These are phyloP conservation scores for Papilio gigon DNA, from an alignment of 2,888 invertebrate species.

Conservation along the genomic window DNA sequence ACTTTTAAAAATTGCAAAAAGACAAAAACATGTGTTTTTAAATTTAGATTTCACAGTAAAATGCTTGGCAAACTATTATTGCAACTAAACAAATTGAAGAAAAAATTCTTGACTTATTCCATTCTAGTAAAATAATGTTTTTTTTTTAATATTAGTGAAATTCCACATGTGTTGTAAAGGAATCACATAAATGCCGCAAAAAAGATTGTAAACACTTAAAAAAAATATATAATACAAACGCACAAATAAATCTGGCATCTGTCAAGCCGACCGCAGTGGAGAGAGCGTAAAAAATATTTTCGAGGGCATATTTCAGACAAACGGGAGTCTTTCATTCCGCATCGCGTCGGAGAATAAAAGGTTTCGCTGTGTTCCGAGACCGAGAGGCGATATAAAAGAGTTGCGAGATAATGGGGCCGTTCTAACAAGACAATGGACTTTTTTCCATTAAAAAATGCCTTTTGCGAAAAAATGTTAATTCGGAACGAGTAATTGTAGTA, in stretches of 20 bases:
- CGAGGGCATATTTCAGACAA: constrained; percentile 40
- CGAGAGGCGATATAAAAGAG: constrained; percentile 48
- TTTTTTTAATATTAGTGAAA: too few species aligned
- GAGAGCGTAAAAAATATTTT: constrained; percentile 39
- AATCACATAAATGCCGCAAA: neutral
- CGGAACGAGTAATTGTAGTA: constrained; percentile 35
- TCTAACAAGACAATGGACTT: constrained; percentile 58
- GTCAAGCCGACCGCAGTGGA: constrained; percentile 29
- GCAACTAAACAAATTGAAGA: neutral
- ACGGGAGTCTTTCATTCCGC: constrained; percentile 38
- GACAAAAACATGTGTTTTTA: too few species aligned
- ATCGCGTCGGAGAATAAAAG: constrained; percentile 39
- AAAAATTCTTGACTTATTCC: too few species aligned
- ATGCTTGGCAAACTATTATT: too few species aligned
- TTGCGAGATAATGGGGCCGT: constrained; percentile 48
- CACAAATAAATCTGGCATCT: constrained; percentile 39
- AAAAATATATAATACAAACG: constrained; percentile 30
- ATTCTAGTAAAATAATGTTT: too few species aligned
- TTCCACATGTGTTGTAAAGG: neutral
- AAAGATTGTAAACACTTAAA: neutral
- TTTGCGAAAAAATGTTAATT: constrained; percentile 42
- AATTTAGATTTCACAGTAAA: too few species aligned
- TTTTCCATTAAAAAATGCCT: constrained; percentile 53
- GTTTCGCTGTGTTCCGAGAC: constrained; percentile 33
- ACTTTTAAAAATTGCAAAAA: too few species aligned